Base-by-base conservation (phyloP, 2,797 vertebrate species). In the Paguma larvata region DNA sequence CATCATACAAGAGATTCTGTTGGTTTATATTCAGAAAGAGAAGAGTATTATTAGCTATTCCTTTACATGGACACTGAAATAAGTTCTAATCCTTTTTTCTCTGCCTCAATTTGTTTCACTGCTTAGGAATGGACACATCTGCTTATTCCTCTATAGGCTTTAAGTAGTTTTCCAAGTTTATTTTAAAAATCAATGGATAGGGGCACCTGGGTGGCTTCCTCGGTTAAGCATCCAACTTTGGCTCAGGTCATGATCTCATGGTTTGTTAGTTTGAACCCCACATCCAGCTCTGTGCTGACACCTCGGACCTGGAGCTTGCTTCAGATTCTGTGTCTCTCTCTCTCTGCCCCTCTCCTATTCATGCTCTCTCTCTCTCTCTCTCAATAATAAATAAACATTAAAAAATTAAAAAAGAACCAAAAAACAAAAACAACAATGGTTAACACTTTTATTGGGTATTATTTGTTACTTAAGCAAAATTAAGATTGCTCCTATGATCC, bases 401-500 rank as follows among this genome's bases (percentile, higher is more conserved):
- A 38, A 38, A 38, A 38, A 38, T 38, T 38, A 38, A 38, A 38
- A 38, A 38, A 38, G n/a, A n/a, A n/a, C n/a, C n/a, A 80, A 62
- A 67, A 23, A 21, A 25, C 41, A 91, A 6, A 38, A 38, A 38
- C 38, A 38, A 38, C 3, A 38, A 38, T 23, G 23, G 8, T 10
- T 7, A 67, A 32, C 14, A 56, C 18, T 53, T 67, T 72, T 41
- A 6, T 32, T 14, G 25, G n/a, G 2, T 5, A 59, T 41, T 75
- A 75, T 77, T 92, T 85, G 84, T 83, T 91, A 72, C 53, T 59
- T 86, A 46, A 27, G 19, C 30, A 86, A 92, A 79, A 48, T 75
- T 46, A 51, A n/a, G 44, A 19, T 59, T 72, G 38, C 14, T 89
- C 51, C 67, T 79, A 53, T 16, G 68, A 93, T 41, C 14, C 41